Evolutionary conservation across 2,888 invertebrate species (phyloP).

Genomic region (Aleiodes leptofemur): DNA sequence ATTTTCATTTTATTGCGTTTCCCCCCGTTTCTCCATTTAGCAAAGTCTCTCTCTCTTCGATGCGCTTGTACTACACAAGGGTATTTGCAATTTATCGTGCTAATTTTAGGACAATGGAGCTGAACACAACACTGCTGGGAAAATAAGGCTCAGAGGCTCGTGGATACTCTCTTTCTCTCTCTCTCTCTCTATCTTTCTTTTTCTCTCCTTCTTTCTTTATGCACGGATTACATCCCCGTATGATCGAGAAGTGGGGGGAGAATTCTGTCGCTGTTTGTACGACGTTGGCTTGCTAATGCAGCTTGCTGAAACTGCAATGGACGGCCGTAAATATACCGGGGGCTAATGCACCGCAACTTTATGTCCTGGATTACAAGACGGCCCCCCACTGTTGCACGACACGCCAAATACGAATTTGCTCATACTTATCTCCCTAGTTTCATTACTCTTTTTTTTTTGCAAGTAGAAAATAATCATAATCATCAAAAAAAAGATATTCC

Average conservation of each 20-base stretch:
- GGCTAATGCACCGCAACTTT: conserved; percentile 69
- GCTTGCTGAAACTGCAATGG: conserved; percentile 45
- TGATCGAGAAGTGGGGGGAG: conserved; percentile 34
- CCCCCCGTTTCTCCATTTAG: conserved; percentile 18
- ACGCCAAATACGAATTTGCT: not conserved
- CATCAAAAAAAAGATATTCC: not conserved
- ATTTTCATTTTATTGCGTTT: conserved; percentile 1
- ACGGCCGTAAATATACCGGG: conserved; percentile 67
- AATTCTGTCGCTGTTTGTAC: conserved; percentile 56
- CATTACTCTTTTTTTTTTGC: not conserved
- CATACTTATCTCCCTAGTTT: too few species aligned
- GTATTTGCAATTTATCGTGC: conserved; percentile 62
- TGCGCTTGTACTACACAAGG: conserved; percentile 37
- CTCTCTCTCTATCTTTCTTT: not conserved
- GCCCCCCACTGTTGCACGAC: conserved; percentile 54
- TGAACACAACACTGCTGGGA: not conserved
- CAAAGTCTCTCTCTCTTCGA: not conserved
- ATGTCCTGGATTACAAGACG: conserved; percentile 64
- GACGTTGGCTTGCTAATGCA: conserved; percentile 34
- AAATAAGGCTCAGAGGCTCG: conserved; percentile 11
- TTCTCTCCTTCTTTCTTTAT: not conserved
- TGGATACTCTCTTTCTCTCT: conserved; percentile 46
- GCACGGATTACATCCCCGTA: conserved; percentile 48
- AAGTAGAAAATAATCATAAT: not conserved
- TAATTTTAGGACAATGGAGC: conserved; percentile 67